phyloP scores from a whole-genome alignment of 2,888 invertebrate genomes.

The Holacanthella duospinosa region DNA sequence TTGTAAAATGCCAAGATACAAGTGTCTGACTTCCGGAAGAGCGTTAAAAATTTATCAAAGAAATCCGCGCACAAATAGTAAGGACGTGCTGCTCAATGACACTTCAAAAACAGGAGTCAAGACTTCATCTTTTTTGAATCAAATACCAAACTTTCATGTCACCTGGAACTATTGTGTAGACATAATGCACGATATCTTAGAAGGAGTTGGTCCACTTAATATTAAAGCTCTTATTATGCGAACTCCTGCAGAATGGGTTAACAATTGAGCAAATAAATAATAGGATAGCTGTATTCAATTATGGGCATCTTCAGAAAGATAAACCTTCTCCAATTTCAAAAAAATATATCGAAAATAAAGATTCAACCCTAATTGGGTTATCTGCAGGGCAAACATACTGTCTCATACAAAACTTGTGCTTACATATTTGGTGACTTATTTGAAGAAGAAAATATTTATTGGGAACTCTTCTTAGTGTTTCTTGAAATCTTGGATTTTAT shows the following conservation, averaged over 20 bases:
- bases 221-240: background rate
- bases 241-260: background rate
- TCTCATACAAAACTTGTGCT: background rate
- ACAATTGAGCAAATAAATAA: background rate
- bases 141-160: background rate
- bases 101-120: background rate
- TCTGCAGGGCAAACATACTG: background rate
- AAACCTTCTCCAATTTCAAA: background rate
- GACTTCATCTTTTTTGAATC: background rate
- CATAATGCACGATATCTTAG: background rate
- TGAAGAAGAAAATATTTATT: background rate
- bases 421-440: background rate
- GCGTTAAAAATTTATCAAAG: background rate
- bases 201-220: background rate
- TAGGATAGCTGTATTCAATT: background rate
- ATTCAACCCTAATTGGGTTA: too few relatives aligned
- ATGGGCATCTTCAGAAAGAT: background rate
- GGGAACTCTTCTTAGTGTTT: background rate
- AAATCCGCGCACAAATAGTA: background rate
- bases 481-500: background rate
- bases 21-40: background rate
- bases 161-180: background rate
- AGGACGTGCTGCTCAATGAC: background rate
- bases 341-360: background rate
- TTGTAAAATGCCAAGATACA: background rate